Percentiles rank a stretch among this genome's conserved stretches.
phyloP scores from a whole-genome alignment of 2,888 invertebrate species.

The Drosophila borborema region DNA sequence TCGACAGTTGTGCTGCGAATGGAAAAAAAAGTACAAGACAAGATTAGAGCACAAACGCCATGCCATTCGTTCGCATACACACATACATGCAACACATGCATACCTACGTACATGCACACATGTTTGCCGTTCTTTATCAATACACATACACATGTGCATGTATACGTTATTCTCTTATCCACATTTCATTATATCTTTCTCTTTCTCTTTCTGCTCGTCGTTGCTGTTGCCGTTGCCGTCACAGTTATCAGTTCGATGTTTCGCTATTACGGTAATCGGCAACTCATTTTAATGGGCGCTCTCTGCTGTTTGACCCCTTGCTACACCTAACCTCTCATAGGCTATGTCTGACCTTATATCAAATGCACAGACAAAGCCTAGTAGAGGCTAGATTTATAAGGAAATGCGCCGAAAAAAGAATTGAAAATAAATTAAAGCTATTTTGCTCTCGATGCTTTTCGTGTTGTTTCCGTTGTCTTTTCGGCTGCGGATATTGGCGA shows the following conservation, averaged over 20 bases:
- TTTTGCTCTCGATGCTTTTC: constrained; percentile 2
- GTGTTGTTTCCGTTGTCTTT: background rate
- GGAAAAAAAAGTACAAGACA: constrained; percentile 29
- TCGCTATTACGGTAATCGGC: constrained; percentile 40
- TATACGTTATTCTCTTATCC: constrained; percentile 35
- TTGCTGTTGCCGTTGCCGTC: background rate
- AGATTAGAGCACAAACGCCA: constrained; percentile 48
- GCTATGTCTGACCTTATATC: constrained; percentile 86
- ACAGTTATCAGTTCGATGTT: constrained; percentile 2
- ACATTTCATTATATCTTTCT: constrained; percentile 30
- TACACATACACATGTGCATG: background rate
- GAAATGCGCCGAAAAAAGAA: constrained; percentile 24
- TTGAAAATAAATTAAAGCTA: background rate
- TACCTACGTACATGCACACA: background rate
- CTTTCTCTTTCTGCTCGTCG: constrained; percentile 3
- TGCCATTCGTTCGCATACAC: constrained; percentile 19
- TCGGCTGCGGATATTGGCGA: background rate
- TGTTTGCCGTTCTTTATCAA: constrained; percentile 32
- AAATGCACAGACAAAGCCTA: constrained; percentile 87
- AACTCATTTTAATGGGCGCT: constrained; percentile 10
- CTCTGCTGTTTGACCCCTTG: constrained; percentile 74
- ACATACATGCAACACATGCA: background rate
- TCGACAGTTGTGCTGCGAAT: constrained; percentile 38
- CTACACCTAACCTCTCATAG: constrained; percentile 88
- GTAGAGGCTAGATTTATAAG: constrained; percentile 87